These are phyloP conservation scores for Chamaetylas fuelleborni DNA, from an alignment of 2,113 vertebrate species.

Conservation along the genomic window DNA sequence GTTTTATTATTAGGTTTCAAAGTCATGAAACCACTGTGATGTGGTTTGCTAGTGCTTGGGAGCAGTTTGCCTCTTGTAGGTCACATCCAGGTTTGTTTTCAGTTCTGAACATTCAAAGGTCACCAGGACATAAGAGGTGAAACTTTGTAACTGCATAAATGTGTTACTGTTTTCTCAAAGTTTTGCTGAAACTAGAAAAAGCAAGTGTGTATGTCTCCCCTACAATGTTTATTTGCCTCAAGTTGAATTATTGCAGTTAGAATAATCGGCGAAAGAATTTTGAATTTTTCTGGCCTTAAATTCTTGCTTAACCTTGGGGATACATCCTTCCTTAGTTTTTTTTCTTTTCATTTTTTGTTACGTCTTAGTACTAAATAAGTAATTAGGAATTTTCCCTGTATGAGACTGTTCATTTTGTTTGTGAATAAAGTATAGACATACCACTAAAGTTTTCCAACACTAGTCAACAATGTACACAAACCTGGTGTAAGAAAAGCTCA, in stretches of 20 bases:
- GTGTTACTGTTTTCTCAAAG: background rate
- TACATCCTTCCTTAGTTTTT: background rate
- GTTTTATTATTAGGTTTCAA: background rate
- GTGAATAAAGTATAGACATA: background rate
- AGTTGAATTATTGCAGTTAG: background rate
- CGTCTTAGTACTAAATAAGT: background rate
- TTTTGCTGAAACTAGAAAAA: background rate
- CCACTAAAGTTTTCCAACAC: background rate
- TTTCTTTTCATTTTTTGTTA: background rate
- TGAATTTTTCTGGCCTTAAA: background rate
- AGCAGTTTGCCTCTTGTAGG: background rate
- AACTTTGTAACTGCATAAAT: background rate
- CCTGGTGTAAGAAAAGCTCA: background rate
- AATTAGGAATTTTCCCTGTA: background rate
- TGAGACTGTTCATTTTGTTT: background rate
- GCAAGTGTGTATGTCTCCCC: fast-evolving
- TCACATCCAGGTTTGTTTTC: background rate
- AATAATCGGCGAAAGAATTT: background rate
- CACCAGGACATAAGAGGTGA: background rate
- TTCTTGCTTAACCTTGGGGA: background rate
- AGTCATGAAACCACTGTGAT: background rate
- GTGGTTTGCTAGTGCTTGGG: background rate
- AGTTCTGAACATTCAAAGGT: background rate
- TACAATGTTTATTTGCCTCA: background rate
- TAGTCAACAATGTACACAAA: background rate